These are phyloP conservation scores for Julus scanicus DNA, from an alignment of 2,888 invertebrate species.

Conservation along the genomic window DNA sequence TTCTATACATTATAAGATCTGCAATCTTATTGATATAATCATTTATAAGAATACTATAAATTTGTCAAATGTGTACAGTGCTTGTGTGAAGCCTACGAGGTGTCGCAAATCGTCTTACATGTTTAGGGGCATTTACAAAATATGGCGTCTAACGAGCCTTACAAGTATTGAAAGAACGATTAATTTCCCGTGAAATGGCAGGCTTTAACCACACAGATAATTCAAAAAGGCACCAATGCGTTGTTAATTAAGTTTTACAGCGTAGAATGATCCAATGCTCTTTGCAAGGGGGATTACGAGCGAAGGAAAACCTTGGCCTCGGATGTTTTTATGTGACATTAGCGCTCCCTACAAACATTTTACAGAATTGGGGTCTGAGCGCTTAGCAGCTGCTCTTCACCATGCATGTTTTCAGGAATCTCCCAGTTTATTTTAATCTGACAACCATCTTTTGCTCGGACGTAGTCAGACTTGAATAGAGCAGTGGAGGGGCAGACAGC, in stretches of 20 bases:
- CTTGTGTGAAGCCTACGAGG: no score
- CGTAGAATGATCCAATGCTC: background rate
- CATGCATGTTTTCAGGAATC: conserved; percentile 19
- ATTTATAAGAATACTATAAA: no score
- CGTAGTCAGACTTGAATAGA: conserved; percentile 9
- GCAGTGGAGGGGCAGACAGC: conserved; percentile 19
- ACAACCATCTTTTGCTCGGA: conserved; percentile 19
- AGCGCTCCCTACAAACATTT: conserved; percentile 19
- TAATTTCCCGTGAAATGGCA: background rate
- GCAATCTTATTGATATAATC: no score
- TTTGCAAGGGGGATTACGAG: background rate
- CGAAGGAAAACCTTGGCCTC: conserved; percentile 19
- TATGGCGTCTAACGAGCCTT: background rate
- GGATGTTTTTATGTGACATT: conserved; percentile 19
- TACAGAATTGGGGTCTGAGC: conserved; percentile 19
- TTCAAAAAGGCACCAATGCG: background rate
- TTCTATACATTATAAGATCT: no score
- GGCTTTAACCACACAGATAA: background rate
- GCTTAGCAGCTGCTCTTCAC: conserved; percentile 19
- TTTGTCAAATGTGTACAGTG: no score
- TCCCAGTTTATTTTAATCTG: conserved; percentile 19
- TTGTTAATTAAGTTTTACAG: background rate
- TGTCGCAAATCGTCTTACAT: background rate
- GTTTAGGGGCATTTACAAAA: background rate
- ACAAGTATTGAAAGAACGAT: background rate